A percentile compares a stretch with the other conserved stretches of the same genome.
Conservation (phyloP, 2,113 vertebrate genomes). For the Ursus arctos region DNA sequence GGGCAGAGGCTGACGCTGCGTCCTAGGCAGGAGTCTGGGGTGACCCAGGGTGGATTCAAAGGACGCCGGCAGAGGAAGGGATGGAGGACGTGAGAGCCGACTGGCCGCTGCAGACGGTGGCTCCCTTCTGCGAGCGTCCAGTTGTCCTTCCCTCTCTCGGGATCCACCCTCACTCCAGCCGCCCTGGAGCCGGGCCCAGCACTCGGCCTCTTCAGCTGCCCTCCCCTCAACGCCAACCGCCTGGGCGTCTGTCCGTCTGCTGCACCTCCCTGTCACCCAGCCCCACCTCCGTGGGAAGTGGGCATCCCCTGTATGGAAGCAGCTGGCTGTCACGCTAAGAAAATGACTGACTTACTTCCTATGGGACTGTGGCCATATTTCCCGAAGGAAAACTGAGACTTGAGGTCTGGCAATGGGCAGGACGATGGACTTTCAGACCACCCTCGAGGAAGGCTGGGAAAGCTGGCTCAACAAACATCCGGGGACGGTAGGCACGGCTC, state of each 20-base stretch:
- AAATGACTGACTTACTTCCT: neutral
- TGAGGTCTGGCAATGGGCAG: fast-evolving
- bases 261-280: fast-evolving
- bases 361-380: neutral
- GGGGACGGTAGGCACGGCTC: neutral
- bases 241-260: fast-evolving
- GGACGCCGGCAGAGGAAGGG: neutral
- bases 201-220: neutral
- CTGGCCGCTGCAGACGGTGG: too few relatives aligned
- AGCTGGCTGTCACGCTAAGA: neutral
- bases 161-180: too few relatives aligned
- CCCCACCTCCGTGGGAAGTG: fast-evolving
- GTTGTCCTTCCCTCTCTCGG: neutral
- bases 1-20: neutral
- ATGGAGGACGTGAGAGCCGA: neutral
- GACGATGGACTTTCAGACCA: neutral
- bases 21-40: too few relatives aligned
- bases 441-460: neutral
- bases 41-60: neutral
- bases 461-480: neutral
- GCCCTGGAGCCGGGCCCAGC: too few relatives aligned
- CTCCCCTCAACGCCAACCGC: neutral
- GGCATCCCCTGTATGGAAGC: neutral
- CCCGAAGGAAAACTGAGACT: neutral
- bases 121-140: neutral